Conservation (phyloP, 2,113 vertebrate species). For the Poecilia latipinna region DNA sequence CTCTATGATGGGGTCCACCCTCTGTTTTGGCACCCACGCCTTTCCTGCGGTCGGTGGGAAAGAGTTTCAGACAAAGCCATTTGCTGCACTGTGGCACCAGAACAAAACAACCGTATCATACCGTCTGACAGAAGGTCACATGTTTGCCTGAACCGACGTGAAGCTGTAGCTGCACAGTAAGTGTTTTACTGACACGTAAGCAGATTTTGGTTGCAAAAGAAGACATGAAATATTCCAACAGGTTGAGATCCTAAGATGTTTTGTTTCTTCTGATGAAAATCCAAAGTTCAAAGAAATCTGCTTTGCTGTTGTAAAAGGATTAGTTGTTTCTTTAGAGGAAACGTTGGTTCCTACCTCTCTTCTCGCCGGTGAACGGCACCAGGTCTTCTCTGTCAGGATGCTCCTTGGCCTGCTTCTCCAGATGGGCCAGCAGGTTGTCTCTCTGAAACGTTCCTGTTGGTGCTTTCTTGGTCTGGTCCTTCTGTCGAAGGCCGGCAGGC, state of each 20-base stretch:
- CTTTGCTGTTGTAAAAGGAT: no score
- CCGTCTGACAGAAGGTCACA: no score
- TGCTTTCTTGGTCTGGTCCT: constrained; percentile 95
- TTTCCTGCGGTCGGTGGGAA: constrained; percentile 83
- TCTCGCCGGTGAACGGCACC: constrained; percentile 95
- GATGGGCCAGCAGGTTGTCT: constrained; percentile 92
- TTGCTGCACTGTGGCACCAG: no score
- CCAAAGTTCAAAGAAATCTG: no score
- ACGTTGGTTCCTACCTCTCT: constrained; percentile 84
- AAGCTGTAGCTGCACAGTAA: not conserved
- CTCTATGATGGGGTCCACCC: constrained; percentile 90
- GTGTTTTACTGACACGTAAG: not conserved
- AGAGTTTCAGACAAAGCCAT: not conserved
- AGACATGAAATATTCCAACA: not conserved
- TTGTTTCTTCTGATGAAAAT: no score
- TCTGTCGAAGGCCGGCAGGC: constrained; percentile 93
- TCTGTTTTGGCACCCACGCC: constrained; percentile 91
- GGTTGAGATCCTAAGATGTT: no score
- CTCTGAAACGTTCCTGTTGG: constrained; percentile 93
- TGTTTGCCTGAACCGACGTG: no score
- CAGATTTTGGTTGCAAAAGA: not conserved
- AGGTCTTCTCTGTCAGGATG: constrained; percentile 93
- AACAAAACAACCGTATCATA: no score
- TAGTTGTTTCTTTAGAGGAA: not conserved
- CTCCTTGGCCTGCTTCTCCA: constrained; percentile 96